Percentiles rank a stretch among this genome's conserved stretches.
Conservation (phyloP, 1,140 invertebrate genomes). For the Uloborus diversus region DNA sequence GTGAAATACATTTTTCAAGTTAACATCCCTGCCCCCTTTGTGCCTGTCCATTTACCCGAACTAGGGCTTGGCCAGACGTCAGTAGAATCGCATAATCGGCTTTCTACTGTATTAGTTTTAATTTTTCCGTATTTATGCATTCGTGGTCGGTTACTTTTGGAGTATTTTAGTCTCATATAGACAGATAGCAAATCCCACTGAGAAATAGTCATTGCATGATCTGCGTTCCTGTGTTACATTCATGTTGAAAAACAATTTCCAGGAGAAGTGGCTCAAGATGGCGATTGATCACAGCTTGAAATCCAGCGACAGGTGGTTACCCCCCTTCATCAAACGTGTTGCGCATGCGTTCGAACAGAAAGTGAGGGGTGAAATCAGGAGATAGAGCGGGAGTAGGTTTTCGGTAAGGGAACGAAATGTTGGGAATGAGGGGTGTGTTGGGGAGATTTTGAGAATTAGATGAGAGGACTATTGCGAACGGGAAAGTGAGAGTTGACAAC, state of each 20-base stretch:
- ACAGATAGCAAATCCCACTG: too few relatives aligned
- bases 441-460: constrained; percentile 43
- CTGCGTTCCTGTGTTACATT: neutral
- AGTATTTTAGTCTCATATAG: neutral
- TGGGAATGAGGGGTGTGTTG: constrained; percentile 14
- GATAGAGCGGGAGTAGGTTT: constrained; percentile 29
- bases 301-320: neutral
- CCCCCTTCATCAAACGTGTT: neutral
- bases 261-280: constrained; percentile 9
- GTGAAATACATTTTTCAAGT: too few relatives aligned
- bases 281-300: neutral
- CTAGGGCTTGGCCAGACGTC: too few relatives aligned
- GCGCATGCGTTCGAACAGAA: constrained; percentile 5
- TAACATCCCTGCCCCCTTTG: too few relatives aligned
- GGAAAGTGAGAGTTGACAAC: constrained; percentile 47
- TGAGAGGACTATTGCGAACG: constrained; percentile 16
- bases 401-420: constrained; percentile 6
- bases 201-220: neutral
- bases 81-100: too few relatives aligned
- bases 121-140: neutral
- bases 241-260: neutral
- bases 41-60: too few relatives aligned
- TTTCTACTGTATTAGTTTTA: too few relatives aligned
- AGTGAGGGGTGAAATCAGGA: constrained; percentile 18
- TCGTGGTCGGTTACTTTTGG: neutral